Evolutionary conservation across 1,140 invertebrate genomes (phyloP).

Genomic region (Heliconius hewitsoni): DNA sequence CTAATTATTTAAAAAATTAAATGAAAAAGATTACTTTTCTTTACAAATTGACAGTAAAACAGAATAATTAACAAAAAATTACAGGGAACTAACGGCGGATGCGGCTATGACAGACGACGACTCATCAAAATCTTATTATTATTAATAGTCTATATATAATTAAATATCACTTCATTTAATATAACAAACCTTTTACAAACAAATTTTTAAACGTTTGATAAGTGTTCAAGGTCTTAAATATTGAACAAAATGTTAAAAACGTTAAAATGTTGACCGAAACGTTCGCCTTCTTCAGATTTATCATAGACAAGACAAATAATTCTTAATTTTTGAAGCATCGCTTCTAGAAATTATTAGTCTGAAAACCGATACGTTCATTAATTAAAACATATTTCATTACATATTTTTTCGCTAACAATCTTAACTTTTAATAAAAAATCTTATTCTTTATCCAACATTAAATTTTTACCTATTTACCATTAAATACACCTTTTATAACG

Average conservation of each 20-base stretch:
- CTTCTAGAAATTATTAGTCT: slow-evolving; percentile 23
- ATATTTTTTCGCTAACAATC: not conserved
- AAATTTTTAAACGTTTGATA: slow-evolving; percentile 36
- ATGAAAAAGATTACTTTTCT: not conserved
- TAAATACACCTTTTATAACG: too few species aligned
- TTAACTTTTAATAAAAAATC: too few species aligned
- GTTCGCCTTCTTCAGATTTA: slow-evolving; percentile 56
- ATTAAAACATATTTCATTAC: not conserved
- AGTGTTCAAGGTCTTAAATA: slow-evolving; percentile 40
- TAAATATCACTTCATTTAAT: not conserved
- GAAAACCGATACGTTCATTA: slow-evolving; percentile 8
- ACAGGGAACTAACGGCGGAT: slow-evolving; percentile 58
- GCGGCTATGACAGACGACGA: slow-evolving; percentile 68
- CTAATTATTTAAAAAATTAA: not conserved
- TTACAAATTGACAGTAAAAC: not conserved
- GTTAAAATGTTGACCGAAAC: slow-evolving; percentile 59
- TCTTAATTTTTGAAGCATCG: slow-evolving; percentile 13
- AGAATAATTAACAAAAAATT: not conserved
- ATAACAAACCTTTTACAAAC: slow-evolving; percentile 51
- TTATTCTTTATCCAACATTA: too few species aligned
- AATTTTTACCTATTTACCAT: too few species aligned
- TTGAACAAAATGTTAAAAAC: slow-evolving; percentile 53
- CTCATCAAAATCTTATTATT: slow-evolving; percentile 64
- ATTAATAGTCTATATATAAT: not conserved
- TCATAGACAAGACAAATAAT: slow-evolving; percentile 53